Conservation (phyloP, 1,140 invertebrate species). For the Amphibalanus amphitrite region DNA sequence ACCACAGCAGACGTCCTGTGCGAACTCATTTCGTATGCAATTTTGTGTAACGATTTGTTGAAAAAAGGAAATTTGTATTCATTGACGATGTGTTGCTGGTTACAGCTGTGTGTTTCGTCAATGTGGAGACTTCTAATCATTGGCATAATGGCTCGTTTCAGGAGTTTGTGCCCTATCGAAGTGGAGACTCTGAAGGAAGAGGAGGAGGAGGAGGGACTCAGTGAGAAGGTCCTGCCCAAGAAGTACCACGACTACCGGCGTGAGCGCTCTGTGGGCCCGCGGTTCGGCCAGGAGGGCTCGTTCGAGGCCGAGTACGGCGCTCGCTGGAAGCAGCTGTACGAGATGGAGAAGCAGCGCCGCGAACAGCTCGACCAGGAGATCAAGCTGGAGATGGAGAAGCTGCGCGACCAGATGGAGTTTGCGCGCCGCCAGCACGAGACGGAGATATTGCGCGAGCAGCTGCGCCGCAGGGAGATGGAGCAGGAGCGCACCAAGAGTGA, state of each 20-base stretch:
- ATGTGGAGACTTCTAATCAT: too few species aligned
- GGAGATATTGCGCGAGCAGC: slow-evolving; percentile 65
- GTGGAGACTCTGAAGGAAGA: slow-evolving; percentile 74
- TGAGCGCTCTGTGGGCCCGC: slow-evolving; percentile 63
- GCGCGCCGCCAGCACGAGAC: slow-evolving; percentile 81
- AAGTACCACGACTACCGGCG: slow-evolving; percentile 65
- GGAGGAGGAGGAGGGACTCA: slow-evolving; percentile 84
- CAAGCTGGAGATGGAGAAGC: too few species aligned
- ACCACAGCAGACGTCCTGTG: too few species aligned
- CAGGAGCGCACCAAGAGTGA: too few species aligned
- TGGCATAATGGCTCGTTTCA: too few species aligned
- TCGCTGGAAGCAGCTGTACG: slow-evolving; percentile 88
- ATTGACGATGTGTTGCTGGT: too few species aligned
- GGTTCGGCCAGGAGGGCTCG: slow-evolving; percentile 68
- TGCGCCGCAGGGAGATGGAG: slow-evolving; percentile 67
- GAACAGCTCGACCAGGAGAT: too few species aligned
- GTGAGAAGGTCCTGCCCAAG: slow-evolving; percentile 73
- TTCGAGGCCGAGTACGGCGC: slow-evolving; percentile 94
- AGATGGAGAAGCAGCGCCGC: slow-evolving; percentile 77
- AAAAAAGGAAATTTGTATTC: too few species aligned
- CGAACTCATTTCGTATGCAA: too few species aligned
- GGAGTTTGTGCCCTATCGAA: slow-evolving; percentile 55
- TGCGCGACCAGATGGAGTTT: slow-evolving; percentile 90
- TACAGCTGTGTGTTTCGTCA: too few species aligned
- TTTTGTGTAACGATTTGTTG: too few species aligned